Evolutionary conservation across 1,140 invertebrate species (phyloP).

Genomic region (Drosophila burlai): DNA sequence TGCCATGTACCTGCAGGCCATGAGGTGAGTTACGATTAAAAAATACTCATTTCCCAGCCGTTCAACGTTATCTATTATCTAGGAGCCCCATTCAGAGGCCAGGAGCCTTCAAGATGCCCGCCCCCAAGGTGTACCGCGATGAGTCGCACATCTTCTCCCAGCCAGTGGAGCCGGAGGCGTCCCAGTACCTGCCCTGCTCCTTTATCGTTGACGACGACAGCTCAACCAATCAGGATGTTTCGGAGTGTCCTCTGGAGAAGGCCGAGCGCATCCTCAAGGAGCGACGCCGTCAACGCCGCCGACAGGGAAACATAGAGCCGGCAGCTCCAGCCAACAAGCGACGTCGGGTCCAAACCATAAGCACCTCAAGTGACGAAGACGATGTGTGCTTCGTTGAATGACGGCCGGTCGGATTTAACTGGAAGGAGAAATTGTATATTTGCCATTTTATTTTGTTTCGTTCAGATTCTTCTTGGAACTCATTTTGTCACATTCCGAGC

Average conservation of each 20-base stretch:
- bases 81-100: slow-evolving; percentile 71
- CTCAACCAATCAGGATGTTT: slow-evolving; percentile 28
- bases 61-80: not conserved
- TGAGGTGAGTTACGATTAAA: slow-evolving; percentile 83
- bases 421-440: not conserved
- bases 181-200: slow-evolving; percentile 70
- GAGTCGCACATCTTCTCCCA: slow-evolving; percentile 76
- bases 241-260: slow-evolving; percentile 75
- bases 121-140: slow-evolving; percentile 57
- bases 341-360: slow-evolving; percentile 50
- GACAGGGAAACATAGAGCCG: not conserved
- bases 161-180: slow-evolving; percentile 52
- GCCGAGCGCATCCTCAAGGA: slow-evolving; percentile 79
- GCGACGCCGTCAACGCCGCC: slow-evolving; percentile 47
- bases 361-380: slow-evolving; percentile 66
- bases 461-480: not conserved
- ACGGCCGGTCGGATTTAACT: not conserved
- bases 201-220: slow-evolving; percentile 70
- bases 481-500: not conserved
- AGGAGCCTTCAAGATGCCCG: slow-evolving; percentile 77
- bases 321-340: slow-evolving; percentile 25
- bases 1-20: slow-evolving; percentile 87
- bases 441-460: slow-evolving; percentile 3
- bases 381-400: slow-evolving; percentile 34
- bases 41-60: not conserved